Percentiles rank a stretch among this genome's conserved stretches.
Evolutionary conservation across 2,888 invertebrate species (phyloP).

Genomic region (Drosophila mayaguana): DNA sequence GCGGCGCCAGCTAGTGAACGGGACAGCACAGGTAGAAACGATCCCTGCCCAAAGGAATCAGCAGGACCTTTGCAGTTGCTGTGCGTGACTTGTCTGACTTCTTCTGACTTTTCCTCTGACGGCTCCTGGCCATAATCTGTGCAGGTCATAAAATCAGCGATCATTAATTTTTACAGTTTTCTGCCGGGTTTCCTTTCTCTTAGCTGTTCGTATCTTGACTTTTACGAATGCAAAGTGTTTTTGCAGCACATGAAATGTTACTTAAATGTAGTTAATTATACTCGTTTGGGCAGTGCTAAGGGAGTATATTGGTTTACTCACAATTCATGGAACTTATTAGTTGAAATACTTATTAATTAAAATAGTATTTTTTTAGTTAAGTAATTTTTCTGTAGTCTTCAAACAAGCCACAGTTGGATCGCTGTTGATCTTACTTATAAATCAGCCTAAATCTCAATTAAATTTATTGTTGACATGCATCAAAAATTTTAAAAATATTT

Average conservation of each 20-base stretch:
- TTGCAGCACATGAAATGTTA: background rate
- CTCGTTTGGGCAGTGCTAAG: too few relatives aligned
- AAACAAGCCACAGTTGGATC: too few relatives aligned
- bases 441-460: too few relatives aligned
- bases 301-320: background rate
- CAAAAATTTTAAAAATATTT: too few relatives aligned
- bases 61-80: constrained; percentile 32
- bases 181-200: constrained; percentile 22
- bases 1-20: constrained; percentile 75
- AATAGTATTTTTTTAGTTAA: too few relatives aligned
- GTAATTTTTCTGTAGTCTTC: too few relatives aligned
- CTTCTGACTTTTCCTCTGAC: constrained; percentile 9
- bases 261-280: constrained; percentile 8
- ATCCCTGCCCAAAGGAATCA: constrained; percentile 41
- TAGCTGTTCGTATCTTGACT: constrained; percentile 10
- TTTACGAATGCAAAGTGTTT: constrained; percentile 18
- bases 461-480: too few relatives aligned
- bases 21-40: constrained; percentile 60
- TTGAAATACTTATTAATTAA: too few relatives aligned
- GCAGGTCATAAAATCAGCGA: constrained; percentile 75
- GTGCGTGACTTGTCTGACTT: constrained; percentile 65
- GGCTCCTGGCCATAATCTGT: constrained; percentile 58
- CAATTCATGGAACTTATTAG: too few relatives aligned
- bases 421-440: too few relatives aligned
- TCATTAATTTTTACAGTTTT: constrained; percentile 78